Evolutionary conservation across 2,113 vertebrate genomes (phyloP).

Genomic region (Apteryx owenii): DNA sequence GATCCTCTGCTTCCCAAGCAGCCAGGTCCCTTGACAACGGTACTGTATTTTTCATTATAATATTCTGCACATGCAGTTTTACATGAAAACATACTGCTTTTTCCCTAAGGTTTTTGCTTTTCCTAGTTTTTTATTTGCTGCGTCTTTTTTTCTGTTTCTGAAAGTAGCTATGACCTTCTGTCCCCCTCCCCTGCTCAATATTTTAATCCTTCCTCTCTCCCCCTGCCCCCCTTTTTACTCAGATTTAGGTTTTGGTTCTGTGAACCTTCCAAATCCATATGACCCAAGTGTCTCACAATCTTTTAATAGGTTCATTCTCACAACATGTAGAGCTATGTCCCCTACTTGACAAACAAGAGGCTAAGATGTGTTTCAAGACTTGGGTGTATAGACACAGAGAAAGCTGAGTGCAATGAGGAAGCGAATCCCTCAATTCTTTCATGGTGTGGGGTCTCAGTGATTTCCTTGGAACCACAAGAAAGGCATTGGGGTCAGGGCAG

Average conservation of each 20-base stretch:
- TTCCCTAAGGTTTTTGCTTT: conserved; percentile 23
- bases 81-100: not conserved
- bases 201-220: not conserved
- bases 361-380: not conserved
- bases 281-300: not conserved
- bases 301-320: not conserved
- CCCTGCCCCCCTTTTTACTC: not conserved
- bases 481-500: not conserved
- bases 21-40: not conserved
- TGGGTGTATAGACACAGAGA: not conserved
- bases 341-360: not conserved
- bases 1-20: not conserved
- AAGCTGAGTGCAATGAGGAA: not conserved
- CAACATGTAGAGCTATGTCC: not conserved
- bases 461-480: not conserved
- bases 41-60: conserved; percentile 32
- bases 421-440: not conserved
- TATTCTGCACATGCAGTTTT: not conserved
- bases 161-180: not conserved
- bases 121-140: not conserved
- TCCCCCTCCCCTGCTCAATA: not conserved
- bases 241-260: not conserved
- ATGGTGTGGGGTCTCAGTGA: not conserved
- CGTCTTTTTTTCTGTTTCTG: not conserved
- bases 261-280: not conserved